Base-by-base conservation (phyloP, 2,888 invertebrate species). In the Nephrotoma flavescens region DNA sequence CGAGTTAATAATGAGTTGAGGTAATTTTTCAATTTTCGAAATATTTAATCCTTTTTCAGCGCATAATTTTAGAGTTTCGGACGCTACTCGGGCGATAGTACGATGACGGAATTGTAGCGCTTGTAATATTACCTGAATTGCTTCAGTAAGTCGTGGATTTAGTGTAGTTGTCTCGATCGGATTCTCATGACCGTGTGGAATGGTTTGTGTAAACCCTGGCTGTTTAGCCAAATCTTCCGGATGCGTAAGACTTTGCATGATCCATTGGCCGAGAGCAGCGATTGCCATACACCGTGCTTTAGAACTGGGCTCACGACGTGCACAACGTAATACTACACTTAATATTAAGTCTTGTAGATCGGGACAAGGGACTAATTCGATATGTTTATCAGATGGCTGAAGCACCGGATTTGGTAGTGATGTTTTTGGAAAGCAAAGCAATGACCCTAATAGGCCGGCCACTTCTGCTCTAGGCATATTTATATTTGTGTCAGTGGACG, bases 401-500 rank as follows among this genome's bases (percentile, higher is more conserved):
- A 93, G 89, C 44, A 93, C 92, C 2, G 92, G 93, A 41, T 93
- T 91, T 12, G 92, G 91, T 87, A 93, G 91, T 87, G 95, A 92
- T 84, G 93, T 91, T 88, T 95, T 94, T 0, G 97, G 97, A 88
- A 97, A 94, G 88, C 97, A 96, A 83, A 98, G 92, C 87, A 99
- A 92, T 0, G 97, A 96, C 0, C 98, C 98, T 45, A 99, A 92
- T 88, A 98, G 95, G 0, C 97, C 96, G 41, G 98, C 95, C 0
- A 98, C 98, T 90, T 98, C 98, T 9, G 96, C 95, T 87, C 98
- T 94, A 0, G 98, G 98, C 87, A 95, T 95, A 94, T 94, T 92
- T 45, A 90, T 91, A 86, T 94, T 93, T 87, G 96, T 94, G 90
- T 97, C 97, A 12, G 95, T 93, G 15, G 96, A 95, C 89, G 96